Conservation (phyloP, 1,140 invertebrate species). For the Lordiphosa collinella region DNA sequence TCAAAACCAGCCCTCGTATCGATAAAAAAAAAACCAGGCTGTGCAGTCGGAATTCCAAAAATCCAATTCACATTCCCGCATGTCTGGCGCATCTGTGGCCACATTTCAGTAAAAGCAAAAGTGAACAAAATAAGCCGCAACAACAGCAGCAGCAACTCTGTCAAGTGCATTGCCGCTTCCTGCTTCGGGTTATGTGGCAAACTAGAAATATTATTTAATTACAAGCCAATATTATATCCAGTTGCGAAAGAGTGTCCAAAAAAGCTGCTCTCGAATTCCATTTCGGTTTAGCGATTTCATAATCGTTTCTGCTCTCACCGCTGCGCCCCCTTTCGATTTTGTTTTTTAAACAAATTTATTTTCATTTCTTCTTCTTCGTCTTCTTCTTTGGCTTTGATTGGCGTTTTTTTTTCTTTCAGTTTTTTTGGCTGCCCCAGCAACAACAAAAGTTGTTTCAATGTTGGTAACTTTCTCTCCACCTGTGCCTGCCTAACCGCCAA, state of each 20-base stretch:
- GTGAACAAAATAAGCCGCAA: constrained; percentile 55
- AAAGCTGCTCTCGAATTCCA: constrained; percentile 43
- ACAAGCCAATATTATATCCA: constrained; percentile 24
- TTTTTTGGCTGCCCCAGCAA: constrained; percentile 53
- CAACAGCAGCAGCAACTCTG: constrained; percentile 32
- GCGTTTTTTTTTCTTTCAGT: constrained; percentile 38
- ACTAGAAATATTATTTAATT: constrained; percentile 70
- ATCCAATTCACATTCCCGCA: constrained; percentile 42
- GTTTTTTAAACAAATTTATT: constrained; percentile 46
- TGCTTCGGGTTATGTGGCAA: constrained; percentile 44
- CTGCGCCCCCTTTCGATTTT: constrained; percentile 44
- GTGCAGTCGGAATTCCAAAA: constrained; percentile 48
- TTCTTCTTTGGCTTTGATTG: constrained; percentile 35
- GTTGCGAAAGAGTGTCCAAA: constrained; percentile 38
- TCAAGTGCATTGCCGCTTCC: constrained; percentile 71
- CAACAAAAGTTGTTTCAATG: constrained; percentile 70
- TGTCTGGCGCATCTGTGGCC: constrained; percentile 33
- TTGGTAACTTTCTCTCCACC: constrained; percentile 73
- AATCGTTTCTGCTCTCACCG: constrained; percentile 55
- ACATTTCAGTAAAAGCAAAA: constrained; percentile 68
- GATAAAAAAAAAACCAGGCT: constrained; percentile 21
- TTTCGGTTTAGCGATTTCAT: constrained; percentile 63
- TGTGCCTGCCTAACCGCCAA: constrained; percentile 41
- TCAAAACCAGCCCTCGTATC: not conserved
- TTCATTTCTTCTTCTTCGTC: constrained; percentile 40